Evolutionary conservation across 1,140 invertebrate species (phyloP), one percentile per base, ranked within the genome.

Genomic region (Xylocopa sonorina): DNA sequence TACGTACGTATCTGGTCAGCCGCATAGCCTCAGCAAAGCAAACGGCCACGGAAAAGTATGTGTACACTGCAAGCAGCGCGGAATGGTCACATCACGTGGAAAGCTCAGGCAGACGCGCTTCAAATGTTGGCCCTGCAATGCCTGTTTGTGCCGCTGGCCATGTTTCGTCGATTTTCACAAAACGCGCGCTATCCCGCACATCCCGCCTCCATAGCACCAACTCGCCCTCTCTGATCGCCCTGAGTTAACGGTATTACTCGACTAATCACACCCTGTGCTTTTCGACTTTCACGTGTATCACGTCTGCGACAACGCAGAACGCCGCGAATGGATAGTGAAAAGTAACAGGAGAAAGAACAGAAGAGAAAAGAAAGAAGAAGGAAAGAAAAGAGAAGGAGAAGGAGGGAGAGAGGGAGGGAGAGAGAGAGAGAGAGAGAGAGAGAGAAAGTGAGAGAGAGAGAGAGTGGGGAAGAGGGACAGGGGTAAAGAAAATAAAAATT

Each of bases 1-100:
- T 88, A 90, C 92, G 81, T 92, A 92, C 90, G 88, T 92, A 90
- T 90, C 92, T 87, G 92, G 92, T 90, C 91, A 92, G 85, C 92
- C 92, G 76, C 92, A 93, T 91, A 92, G 91, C 82, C 92, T 93
- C 89, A 93, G 92, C 92, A 93, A 93, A 91, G 92, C 92, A 83
- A 93, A 93, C 88, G 92, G 92, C 82, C 92, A 93, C 87, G 92
- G 92, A 86, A 93, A 93, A 92, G 92, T 93, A 89, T 93, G 92
- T 90, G 89, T 93, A 88, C 92, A 93, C 91, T 93, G 92, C 91
- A 93, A 92, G 90, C 89, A 91, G 82, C 92, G 89, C 82, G 91
- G 92, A 86, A 89, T 93, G 83, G 89, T 92, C 76, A 93, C 92
- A 82, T 93, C 92, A 88, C 91, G 91, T 86, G 92, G 92, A 88